A percentile compares a stretch with the other conserved stretches of the same genome.
Evolutionary conservation across 1,140 invertebrate genomes (phyloP).

Genomic region (Bactericera cockerelli): DNA sequence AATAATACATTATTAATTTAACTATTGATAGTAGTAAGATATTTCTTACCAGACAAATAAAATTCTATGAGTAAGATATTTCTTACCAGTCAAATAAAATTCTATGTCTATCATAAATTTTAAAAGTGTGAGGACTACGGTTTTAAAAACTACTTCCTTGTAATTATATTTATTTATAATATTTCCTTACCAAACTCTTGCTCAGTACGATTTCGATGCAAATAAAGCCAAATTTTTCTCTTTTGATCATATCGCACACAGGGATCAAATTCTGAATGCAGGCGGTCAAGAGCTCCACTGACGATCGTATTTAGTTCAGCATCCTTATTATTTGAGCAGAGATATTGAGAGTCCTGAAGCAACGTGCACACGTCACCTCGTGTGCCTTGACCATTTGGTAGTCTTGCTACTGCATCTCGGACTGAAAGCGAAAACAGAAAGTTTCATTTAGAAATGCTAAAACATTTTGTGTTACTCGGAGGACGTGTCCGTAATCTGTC

Average conservation of each 20-base stretch:
- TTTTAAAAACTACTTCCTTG: too few species aligned
- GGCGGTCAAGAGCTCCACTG: slow-evolving; percentile 69
- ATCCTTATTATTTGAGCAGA: slow-evolving; percentile 52
- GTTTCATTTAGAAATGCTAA: too few species aligned
- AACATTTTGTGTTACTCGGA: background rate
- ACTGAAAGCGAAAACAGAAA: slow-evolving; percentile 42
- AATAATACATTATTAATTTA: too few species aligned
- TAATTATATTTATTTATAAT: too few species aligned
- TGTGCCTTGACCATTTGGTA: slow-evolving; percentile 89
- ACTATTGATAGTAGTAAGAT: too few species aligned
- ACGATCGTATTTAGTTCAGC: slow-evolving; percentile 66
- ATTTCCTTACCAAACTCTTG: slow-evolving; percentile 45
- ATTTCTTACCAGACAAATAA: too few species aligned
- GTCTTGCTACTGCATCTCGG: slow-evolving; percentile 74
- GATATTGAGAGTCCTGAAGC: slow-evolving; percentile 69
- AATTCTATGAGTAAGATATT: too few species aligned
- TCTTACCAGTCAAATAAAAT: too few species aligned
- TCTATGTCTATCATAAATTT: too few species aligned
- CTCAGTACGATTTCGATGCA: slow-evolving; percentile 60
- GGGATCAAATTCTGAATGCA: slow-evolving; percentile 77
- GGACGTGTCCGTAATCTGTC: background rate
- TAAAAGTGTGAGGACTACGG: too few species aligned
- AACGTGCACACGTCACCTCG: slow-evolving; percentile 74
- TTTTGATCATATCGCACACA: slow-evolving; percentile 81
- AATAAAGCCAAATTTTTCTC: slow-evolving; percentile 78